These are phyloP conservation scores for Asobara japonica DNA, from an alignment of 1,140 invertebrate species.

Conservation along the genomic window DNA sequence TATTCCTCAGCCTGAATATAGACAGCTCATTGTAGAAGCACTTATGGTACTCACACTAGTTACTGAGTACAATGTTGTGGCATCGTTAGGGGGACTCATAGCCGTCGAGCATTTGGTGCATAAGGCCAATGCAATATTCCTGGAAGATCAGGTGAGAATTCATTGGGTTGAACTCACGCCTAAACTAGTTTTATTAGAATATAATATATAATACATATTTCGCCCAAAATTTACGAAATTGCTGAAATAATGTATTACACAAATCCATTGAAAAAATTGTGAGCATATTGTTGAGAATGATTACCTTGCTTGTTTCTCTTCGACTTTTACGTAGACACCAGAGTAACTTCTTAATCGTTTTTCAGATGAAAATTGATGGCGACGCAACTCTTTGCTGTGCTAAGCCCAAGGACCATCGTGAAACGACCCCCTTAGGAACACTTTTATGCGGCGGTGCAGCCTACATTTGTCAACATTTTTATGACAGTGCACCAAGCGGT, in stretches of 20 bases:
- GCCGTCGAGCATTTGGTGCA: conserved; percentile 93
- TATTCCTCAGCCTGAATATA: conserved; percentile 97
- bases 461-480: conserved; percentile 96
- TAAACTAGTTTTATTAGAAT: no score
- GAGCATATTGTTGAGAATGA: no score
- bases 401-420: conserved; percentile 73
- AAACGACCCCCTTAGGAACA: conserved; percentile 71
- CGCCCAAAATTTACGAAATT: no score
- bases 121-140: conserved; percentile 93
- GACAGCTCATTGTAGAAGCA: conserved; percentile 97
- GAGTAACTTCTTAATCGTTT: conserved; percentile 39
- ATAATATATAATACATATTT: no score
- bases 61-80: conserved; percentile 85
- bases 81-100: conserved; percentile 83
- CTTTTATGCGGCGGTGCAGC: conserved; percentile 90
- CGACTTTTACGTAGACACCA: background rate
- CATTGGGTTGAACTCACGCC: background rate
- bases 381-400: conserved; percentile 93
- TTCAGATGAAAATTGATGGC: conserved; percentile 83
- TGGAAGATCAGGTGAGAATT: conserved; percentile 89
- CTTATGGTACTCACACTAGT: conserved; percentile 95
- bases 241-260: no score
- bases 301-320: no score
- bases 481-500: conserved; percentile 97
- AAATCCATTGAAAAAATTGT: no score